Conservation (phyloP, 2,888 invertebrate species). For the Girardia tigrina region DNA sequence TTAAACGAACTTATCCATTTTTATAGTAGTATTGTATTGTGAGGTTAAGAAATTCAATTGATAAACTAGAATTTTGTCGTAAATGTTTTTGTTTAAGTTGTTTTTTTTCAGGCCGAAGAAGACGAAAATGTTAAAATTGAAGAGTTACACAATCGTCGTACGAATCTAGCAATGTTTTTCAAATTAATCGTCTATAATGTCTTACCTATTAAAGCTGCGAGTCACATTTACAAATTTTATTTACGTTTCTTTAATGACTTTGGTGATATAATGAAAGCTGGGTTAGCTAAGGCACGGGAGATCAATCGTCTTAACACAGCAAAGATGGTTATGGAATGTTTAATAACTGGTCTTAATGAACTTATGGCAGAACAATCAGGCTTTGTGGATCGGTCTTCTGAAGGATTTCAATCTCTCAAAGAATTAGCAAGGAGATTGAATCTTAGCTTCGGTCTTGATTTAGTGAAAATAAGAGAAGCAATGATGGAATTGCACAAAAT, state of each 20-base stretch:
- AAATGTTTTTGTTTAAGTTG: too few relatives aligned
- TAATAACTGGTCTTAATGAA: conserved; percentile 55
- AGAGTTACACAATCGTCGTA: conserved; percentile 82
- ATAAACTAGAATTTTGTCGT: too few relatives aligned
- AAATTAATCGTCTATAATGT: conserved; percentile 94
- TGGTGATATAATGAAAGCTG: conserved; percentile 93
- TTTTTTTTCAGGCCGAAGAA: conserved; percentile 56
- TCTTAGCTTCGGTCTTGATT: conserved; percentile 86
- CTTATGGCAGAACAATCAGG: background rate
- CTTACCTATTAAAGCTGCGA: conserved; percentile 72
- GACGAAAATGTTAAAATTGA: conserved; percentile 89
- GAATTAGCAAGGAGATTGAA: conserved; percentile 92
- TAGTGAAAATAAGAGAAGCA: conserved; percentile 85
- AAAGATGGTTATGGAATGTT: conserved; percentile 75
- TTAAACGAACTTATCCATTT: too few relatives aligned
- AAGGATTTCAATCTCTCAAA: conserved; percentile 64
- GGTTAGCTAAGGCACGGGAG: conserved; percentile 85
- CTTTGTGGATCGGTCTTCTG: conserved; percentile 58
- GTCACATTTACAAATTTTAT: conserved; percentile 89
- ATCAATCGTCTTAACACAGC: conserved; percentile 91
- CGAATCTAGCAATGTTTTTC: conserved; percentile 87
- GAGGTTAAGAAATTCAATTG: too few relatives aligned
- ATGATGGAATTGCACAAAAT: conserved; percentile 72
- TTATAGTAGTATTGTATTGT: too few relatives aligned
- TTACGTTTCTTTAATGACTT: conserved; percentile 87